These are phyloP conservation scores for Columba livia DNA, from an alignment of 2,113 vertebrate species.

Conservation along the genomic window DNA sequence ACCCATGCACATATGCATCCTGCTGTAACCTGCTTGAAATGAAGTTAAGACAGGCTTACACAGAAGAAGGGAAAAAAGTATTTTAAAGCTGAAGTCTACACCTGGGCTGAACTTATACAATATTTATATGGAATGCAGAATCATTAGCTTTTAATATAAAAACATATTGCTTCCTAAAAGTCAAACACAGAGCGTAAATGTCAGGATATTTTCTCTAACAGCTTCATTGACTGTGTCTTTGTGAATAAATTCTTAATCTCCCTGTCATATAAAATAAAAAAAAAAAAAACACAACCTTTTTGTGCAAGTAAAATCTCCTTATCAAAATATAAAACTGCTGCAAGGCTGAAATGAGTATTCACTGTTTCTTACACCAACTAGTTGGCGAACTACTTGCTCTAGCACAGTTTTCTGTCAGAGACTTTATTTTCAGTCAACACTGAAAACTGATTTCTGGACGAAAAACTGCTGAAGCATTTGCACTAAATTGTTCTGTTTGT, in stretches of 20 bases:
- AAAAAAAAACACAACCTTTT: background rate
- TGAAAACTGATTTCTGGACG: background rate
- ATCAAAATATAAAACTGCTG: background rate
- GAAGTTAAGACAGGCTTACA: background rate
- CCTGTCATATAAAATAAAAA: background rate
- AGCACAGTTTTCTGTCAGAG: background rate
- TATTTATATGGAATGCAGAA: background rate
- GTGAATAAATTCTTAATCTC: background rate
- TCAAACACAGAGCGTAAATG: background rate
- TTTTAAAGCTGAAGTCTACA: background rate
- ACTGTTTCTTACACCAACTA: background rate
- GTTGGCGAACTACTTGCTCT: background rate
- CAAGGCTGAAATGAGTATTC: background rate
- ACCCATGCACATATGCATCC: background rate
- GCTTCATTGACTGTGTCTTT: background rate
- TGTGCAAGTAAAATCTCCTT: background rate
- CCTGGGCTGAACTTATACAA: background rate
- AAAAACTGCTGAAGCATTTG: background rate
- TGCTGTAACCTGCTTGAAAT: background rate
- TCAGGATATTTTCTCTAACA: constrained; percentile 6
- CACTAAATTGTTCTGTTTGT: background rate
- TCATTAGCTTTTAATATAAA: constrained; percentile 10
- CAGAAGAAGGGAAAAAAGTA: background rate
- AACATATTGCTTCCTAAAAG: background rate
- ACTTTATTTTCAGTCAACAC: background rate